Conservation (phyloP, 2,888 invertebrate species). For the Leptogaster cylindrica region DNA sequence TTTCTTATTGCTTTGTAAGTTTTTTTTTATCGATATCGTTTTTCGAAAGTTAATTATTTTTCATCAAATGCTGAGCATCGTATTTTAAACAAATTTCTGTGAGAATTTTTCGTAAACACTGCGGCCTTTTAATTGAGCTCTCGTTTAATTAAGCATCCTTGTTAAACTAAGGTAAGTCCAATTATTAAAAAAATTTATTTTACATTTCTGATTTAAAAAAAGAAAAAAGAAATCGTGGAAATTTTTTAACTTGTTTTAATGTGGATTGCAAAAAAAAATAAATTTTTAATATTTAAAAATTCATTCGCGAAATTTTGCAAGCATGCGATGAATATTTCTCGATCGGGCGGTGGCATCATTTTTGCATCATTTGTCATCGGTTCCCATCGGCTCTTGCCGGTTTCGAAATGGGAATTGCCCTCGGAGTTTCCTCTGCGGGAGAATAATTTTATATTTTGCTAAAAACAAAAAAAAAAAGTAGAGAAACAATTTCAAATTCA, state of each 20-base stretch:
- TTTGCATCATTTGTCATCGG: constrained; percentile 11
- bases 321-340: background rate
- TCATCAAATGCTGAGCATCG: constrained; percentile 2
- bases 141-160: constrained; percentile 1
- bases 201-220: background rate
- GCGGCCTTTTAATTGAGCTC: constrained; percentile 30
- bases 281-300: background rate
- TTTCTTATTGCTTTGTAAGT: constrained; percentile 24
- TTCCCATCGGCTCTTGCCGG: constrained; percentile 8
- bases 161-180: constrained; percentile 24
- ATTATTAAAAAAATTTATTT: background rate
- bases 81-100: constrained; percentile 2
- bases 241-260: background rate
- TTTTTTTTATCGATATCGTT: constrained; percentile 10
- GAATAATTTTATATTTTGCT: too few species aligned
- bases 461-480: too few species aligned
- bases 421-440: background rate
- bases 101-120: constrained; percentile 22
- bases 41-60: background rate
- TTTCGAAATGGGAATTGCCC: background rate
- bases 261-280: background rate
- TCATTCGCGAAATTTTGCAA: background rate
- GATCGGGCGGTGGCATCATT: constrained; percentile 25
- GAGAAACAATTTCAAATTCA: background rate
- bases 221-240: constrained; percentile 4